Base-by-base conservation (phyloP, 2,797 vertebrate genomes). In the Molossus alvarezi region DNA sequence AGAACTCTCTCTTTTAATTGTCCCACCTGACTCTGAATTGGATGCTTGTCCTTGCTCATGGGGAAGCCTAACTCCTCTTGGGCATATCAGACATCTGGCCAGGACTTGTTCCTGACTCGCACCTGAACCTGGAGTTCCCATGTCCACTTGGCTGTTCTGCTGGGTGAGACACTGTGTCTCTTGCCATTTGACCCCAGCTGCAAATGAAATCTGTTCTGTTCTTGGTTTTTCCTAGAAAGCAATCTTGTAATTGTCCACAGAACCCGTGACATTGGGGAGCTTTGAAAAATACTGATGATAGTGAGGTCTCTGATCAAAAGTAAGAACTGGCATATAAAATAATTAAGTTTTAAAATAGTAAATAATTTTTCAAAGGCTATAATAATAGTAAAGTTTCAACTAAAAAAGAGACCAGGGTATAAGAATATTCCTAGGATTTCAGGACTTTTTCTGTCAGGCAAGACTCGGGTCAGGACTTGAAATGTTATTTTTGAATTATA, bases 281-380 rank as follows among this genome's bases (percentile, higher is more conserved):
- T 65, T 29, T 41, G 21, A 73, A 45, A 17, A 23, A 79, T 85
- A 62, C 37, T 85, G 33, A 33, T 33, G 29, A 67, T 53, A 60
- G 41, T 6, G 15, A 88, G 5, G 29, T 69, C 21, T 92, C 33
- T 67, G 58, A 82, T 51, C 18, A 77, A 93, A 94, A 81, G 29
- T 76, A 71, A 80, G 60, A 81, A 25, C 1, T 65, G 77, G 20
- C 21, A 72, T 84, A 67, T 75, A n/a, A 87, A 75, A 58, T 80
- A 5, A 72, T 75, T 48, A 64, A 25, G 48, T 84, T 96, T 88
- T 84, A 72, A 94, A 86, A 76, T 55, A 85, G 60, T 81, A 60
- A 72, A 71, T 67, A 45, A 23, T 82, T 89, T 93, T 75, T 53
- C 57, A 58, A 80, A 79, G n/a, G n/a, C 13, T 41, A 80, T 58